Percentiles rank a stretch among this genome's conserved stretches.
phyloP scores from a whole-genome alignment of 2,797 vertebrate species.

The Mycteria americana region DNA sequence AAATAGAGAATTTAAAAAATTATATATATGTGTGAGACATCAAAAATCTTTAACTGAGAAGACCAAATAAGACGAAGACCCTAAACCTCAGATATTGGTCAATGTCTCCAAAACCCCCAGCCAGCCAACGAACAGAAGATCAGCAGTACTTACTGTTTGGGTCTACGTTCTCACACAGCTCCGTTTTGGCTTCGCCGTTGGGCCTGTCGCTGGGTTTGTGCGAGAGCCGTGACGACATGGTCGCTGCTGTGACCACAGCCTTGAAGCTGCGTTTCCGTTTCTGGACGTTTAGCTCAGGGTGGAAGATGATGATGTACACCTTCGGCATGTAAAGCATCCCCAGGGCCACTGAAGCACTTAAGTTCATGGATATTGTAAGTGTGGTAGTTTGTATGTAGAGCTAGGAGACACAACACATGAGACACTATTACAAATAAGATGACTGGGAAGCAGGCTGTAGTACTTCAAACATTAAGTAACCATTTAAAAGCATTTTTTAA shows the following conservation, averaged over 20 bases:
- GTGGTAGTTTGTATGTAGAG: slow-evolving; percentile 99
- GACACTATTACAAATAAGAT: slow-evolving; percentile 67
- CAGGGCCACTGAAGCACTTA: slow-evolving; percentile 97
- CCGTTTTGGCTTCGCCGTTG: slow-evolving; percentile 97
- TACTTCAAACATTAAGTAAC: background rate
- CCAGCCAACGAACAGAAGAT: background rate
- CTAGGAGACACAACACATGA: slow-evolving; percentile 78
- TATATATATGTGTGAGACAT: background rate
- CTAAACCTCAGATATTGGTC: background rate
- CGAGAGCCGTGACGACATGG: slow-evolving; percentile 95
- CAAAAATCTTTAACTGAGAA: background rate
- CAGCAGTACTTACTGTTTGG: slow-evolving; percentile 85
- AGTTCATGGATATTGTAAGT: slow-evolving; percentile 98
- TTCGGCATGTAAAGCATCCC: slow-evolving; percentile 99
- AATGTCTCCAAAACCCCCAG: background rate
- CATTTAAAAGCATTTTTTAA: background rate
- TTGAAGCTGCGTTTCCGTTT: slow-evolving; percentile 99
- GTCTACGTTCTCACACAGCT: slow-evolving; percentile 92
- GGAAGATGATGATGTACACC: slow-evolving; percentile 99
- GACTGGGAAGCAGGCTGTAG: background rate
- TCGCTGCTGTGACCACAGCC: slow-evolving; percentile 96
- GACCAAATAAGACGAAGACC: background rate
- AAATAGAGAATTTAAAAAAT: background rate
- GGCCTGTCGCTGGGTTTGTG: slow-evolving; percentile 95
- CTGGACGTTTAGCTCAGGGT: slow-evolving; percentile 97